Percentiles rank a stretch among this genome's conserved stretches.
These are phyloP conservation scores for Thaumetopoea pityocampa DNA, from an alignment of 1,140 invertebrate species.

Conservation along the genomic window DNA sequence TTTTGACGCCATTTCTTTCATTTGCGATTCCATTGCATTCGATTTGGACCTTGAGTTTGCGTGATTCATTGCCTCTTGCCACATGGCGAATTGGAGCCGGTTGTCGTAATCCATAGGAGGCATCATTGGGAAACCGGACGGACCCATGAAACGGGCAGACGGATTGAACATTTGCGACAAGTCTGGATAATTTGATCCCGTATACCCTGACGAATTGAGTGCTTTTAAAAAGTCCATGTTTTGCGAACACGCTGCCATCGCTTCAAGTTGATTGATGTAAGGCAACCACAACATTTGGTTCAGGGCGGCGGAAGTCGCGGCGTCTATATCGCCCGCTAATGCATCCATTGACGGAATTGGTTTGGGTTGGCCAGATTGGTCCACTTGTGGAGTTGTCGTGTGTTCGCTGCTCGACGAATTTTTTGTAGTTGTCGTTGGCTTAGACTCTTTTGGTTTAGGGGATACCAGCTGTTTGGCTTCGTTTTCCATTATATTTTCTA, in stretches of 20 bases:
- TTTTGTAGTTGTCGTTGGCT: constrained; percentile 3
- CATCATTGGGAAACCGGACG: constrained; percentile 68
- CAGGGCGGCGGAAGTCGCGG: constrained; percentile 80
- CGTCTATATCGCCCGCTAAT: constrained; percentile 79
- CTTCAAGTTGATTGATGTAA: constrained; percentile 79
- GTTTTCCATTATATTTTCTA: constrained; percentile 83
- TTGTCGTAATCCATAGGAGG: constrained; percentile 76
- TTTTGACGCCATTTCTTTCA: constrained; percentile 55
- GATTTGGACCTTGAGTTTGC: constrained; percentile 57
- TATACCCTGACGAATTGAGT: constrained; percentile 65
- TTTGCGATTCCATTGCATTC: constrained; percentile 44
- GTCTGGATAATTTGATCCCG: constrained; percentile 66
- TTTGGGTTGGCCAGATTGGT: constrained; percentile 47
- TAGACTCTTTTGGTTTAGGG: constrained; percentile 47
- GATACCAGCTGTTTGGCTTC: constrained; percentile 64
- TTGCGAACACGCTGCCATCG: constrained; percentile 67
- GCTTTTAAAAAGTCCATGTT: constrained; percentile 72
- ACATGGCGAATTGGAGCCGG: constrained; percentile 80
- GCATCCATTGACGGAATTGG: constrained; percentile 62
- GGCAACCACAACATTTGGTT: constrained; percentile 84
- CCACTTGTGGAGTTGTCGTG: constrained; percentile 32
- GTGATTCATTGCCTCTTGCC: constrained; percentile 80
- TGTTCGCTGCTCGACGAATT: constrained; percentile 47
- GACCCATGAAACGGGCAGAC: constrained; percentile 55
- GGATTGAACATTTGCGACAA: constrained; percentile 72